These are phyloP conservation scores for Lytechinus variegatus DNA, from an alignment of 35 echinoderm and acorn worm species.

Conservation along the genomic window DNA sequence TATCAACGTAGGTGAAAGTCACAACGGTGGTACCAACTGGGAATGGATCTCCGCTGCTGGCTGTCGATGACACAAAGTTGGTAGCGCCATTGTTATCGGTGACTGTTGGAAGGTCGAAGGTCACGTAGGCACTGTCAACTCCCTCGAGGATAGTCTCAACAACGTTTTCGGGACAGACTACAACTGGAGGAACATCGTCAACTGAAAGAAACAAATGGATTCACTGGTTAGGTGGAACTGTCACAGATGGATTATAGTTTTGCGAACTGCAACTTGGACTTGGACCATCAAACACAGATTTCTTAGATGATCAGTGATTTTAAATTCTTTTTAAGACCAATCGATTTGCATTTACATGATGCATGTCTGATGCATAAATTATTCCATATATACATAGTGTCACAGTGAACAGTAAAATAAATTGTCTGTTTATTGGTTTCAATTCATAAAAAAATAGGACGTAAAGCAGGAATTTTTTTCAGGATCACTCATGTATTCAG, in stretches of 20 bases:
- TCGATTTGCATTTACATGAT: too few relatives aligned
- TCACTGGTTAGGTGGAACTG: background rate
- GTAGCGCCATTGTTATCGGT: slow-evolving; percentile 62
- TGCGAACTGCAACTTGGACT: too few relatives aligned
- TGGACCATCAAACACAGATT: too few relatives aligned
- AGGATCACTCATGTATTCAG: too few relatives aligned
- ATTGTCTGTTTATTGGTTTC: too few relatives aligned
- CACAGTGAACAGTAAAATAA: too few relatives aligned
- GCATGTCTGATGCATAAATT: too few relatives aligned
- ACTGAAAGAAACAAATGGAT: slow-evolving; percentile 32
- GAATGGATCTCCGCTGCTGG: slow-evolving; percentile 56
- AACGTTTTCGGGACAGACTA: slow-evolving; percentile 62
- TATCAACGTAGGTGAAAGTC: slow-evolving; percentile 47
- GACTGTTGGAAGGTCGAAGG: slow-evolving; percentile 56
- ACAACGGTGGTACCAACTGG: slow-evolving; percentile 38
- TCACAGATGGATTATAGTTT: background rate
- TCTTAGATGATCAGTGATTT: too few relatives aligned
- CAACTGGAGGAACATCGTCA: slow-evolving; percentile 49
- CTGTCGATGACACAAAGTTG: slow-evolving; percentile 12
- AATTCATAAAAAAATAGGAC: too few relatives aligned
- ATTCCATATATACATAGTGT: too few relatives aligned
- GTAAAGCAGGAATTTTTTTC: too few relatives aligned
- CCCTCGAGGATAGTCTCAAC: slow-evolving; percentile 53
- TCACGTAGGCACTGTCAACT: slow-evolving; percentile 19
- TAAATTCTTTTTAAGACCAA: too few relatives aligned